Conservation (phyloP, 2,113 vertebrate species). For the Daboia siamensis region DNA sequence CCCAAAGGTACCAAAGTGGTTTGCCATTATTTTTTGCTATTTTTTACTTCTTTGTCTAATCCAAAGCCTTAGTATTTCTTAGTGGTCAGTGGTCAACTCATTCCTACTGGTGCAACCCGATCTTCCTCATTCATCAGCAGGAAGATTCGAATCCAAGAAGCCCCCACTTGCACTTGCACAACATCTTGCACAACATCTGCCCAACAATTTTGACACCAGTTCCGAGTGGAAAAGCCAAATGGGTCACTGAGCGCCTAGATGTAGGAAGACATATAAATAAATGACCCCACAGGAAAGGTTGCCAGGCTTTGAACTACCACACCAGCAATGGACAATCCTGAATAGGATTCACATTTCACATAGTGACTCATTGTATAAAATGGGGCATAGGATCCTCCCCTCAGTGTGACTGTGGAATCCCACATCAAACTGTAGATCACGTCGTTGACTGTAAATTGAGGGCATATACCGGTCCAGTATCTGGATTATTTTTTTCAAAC, state of each 20-base stretch:
- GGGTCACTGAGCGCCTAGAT: background rate
- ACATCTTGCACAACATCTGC: background rate
- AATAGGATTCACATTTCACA: background rate
- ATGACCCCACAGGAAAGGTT: background rate
- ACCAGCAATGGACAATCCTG: background rate
- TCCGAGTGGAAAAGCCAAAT: background rate
- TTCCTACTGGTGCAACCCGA: background rate
- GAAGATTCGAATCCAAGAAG: background rate
- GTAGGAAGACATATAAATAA: background rate
- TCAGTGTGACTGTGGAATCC: background rate
- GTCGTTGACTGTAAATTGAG: background rate
- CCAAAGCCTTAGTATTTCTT: background rate
- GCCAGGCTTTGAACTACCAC: background rate
- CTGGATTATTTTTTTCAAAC: background rate
- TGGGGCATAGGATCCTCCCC: background rate
- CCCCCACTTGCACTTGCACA: background rate
- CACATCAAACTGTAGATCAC: background rate
- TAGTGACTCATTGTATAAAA: background rate
- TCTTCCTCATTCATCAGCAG: background rate
- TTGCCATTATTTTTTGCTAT: background rate
- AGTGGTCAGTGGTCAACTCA: background rate
- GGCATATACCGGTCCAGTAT: background rate
- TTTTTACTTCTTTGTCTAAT: background rate
- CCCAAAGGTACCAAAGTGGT: background rate
- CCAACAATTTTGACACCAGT: background rate